Evolutionary conservation across 2,113 vertebrate species (phyloP).

Genomic region (Peromyscus californicus): DNA sequence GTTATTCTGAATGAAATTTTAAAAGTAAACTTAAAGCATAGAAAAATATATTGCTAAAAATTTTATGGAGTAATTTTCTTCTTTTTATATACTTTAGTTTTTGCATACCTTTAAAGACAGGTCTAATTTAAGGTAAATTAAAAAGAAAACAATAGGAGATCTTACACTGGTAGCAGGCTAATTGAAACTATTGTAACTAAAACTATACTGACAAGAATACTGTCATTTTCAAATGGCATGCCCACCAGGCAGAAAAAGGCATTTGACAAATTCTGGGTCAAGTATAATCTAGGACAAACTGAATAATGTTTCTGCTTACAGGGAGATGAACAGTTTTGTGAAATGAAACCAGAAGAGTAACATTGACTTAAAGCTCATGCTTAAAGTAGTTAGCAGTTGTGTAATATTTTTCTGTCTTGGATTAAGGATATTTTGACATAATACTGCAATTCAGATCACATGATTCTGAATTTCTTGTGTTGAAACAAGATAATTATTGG

Average conservation of each 20-base stretch:
- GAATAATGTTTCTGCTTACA: neutral
- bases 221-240: neutral
- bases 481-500: neutral
- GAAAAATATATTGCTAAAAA: neutral
- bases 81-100: neutral
- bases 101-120: neutral
- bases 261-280: neutral
- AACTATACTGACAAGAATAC: neutral
- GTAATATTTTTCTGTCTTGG: neutral
- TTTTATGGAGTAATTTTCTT: neutral
- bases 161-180: neutral
- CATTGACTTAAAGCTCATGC: neutral
- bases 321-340: neutral
- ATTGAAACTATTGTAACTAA: neutral
- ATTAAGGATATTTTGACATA: slow-evolving; percentile 55
- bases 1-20: neutral
- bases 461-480: neutral
- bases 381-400: slow-evolving; percentile 22
- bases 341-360: neutral
- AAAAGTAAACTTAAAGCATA: slow-evolving; percentile 8
- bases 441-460: slow-evolving; percentile 15
- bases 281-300: neutral
- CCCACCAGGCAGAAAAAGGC: neutral
- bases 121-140: neutral
- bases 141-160: neutral